A percentile compares a stretch with the other conserved stretches of the same genome.
Evolutionary conservation across 2,113 vertebrate genomes (phyloP).

Genomic region (Empidonax alnorum): DNA sequence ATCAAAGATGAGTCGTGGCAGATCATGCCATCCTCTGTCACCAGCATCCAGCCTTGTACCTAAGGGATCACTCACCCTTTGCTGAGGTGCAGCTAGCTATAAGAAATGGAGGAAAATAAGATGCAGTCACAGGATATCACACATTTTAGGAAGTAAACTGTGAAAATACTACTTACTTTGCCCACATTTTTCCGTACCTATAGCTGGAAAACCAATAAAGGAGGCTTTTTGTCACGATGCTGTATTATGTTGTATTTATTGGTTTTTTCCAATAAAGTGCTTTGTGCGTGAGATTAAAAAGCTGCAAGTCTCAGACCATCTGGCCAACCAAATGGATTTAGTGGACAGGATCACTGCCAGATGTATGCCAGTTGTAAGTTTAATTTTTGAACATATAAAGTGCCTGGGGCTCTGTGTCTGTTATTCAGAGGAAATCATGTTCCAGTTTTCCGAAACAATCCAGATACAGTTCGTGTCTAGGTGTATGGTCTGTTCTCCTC

Average conservation of each 20-base stretch:
- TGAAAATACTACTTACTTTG: slow-evolving; percentile 33
- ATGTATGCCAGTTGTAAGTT: slow-evolving; percentile 86
- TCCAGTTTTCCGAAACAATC: slow-evolving; percentile 57
- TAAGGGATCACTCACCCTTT: slow-evolving; percentile 43
- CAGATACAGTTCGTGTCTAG: not conserved
- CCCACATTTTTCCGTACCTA: slow-evolving; percentile 19
- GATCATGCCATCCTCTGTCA: not conserved
- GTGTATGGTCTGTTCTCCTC: not conserved
- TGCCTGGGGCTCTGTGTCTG: slow-evolving; percentile 77
- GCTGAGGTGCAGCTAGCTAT: slow-evolving; percentile 10
- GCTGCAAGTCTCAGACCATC: slow-evolving; percentile 87
- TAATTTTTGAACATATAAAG: slow-evolving; percentile 86
- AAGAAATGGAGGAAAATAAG: slow-evolving; percentile 31
- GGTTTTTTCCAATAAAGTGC: slow-evolving; percentile 65
- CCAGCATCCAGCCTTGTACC: not conserved
- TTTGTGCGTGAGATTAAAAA: slow-evolving; percentile 87
- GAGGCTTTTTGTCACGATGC: slow-evolving; percentile 52
- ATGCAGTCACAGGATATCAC: not conserved
- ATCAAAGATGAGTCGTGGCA: not conserved
- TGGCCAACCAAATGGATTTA: slow-evolving; percentile 84
- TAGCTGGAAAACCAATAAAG: slow-evolving; percentile 41
- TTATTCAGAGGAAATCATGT: slow-evolving; percentile 42
- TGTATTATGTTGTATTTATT: slow-evolving; percentile 68
- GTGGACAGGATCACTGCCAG: slow-evolving; percentile 79
- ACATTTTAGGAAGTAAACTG: slow-evolving; percentile 9